These are phyloP conservation scores for Melieria crassipennis DNA, from an alignment of 2,888 invertebrate species.

Conservation along the genomic window DNA sequence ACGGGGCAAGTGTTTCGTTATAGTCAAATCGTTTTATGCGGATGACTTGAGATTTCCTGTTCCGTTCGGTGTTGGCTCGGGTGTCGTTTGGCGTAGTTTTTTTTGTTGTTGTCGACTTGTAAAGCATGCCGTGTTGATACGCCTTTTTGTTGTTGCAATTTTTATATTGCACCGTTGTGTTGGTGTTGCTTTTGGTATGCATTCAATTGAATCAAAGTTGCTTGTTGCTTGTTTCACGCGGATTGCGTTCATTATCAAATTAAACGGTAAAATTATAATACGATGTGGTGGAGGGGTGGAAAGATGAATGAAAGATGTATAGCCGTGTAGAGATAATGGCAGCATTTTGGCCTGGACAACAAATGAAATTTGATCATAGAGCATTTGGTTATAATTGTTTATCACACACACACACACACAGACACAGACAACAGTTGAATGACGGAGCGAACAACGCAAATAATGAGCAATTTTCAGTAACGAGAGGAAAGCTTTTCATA, in stretches of 20 bases:
- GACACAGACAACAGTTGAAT: no score
- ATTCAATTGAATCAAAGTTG: constrained; percentile 33
- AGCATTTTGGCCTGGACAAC: no score
- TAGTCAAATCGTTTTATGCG: background rate
- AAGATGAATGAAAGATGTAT: no score
- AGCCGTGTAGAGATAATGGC: no score
- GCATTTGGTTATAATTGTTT: no score
- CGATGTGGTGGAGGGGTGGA: no score
- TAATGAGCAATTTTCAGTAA: no score
- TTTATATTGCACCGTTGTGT: constrained; percentile 19
- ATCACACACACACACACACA: no score
- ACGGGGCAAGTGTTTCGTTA: background rate
- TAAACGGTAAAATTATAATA: constrained; percentile 23
- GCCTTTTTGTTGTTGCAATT: constrained; percentile 18
- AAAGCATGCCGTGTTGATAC: background rate
- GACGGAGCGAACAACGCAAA: no score
- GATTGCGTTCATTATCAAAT: constrained; percentile 37
- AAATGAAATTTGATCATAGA: no score
- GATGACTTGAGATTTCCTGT: background rate
- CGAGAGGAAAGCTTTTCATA: no score
- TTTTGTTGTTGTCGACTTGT: constrained; percentile 1
- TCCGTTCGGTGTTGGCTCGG: no score
- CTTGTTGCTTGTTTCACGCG: constrained; percentile 34
- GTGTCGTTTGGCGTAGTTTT: constrained; percentile 7
- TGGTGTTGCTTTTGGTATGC: constrained; percentile 23